These are phyloP conservation scores for Oryzias celebensis DNA, from an alignment of 2,113 vertebrate genomes.

Conservation along the genomic window DNA sequence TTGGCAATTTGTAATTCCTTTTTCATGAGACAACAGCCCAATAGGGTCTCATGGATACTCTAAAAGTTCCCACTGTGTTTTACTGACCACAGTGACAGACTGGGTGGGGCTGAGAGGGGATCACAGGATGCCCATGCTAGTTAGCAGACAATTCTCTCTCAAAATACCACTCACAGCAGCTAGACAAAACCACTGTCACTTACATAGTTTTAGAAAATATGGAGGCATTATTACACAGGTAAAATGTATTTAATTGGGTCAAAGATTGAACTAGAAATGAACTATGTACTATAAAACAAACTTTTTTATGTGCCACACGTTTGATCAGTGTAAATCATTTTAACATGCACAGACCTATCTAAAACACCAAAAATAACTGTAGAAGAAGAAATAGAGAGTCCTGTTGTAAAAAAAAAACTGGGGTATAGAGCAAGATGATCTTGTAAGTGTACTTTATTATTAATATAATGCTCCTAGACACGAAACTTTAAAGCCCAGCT, in stretches of 20 bases:
- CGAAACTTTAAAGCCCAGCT: no score
- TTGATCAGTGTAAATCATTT: no score
- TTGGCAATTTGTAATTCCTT: constrained; percentile 99
- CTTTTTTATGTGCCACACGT: no score
- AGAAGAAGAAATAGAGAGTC: no score
- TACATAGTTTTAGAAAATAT: neutral
- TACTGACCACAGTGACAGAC: constrained; percentile 22
- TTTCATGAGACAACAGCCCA: constrained; percentile 92
- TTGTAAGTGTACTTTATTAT: no score
- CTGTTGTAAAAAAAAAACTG: no score
- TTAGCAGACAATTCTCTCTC: constrained; percentile 50
- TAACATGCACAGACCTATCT: no score
- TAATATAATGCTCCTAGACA: no score
- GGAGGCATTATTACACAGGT: neutral
- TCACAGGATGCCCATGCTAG: constrained; percentile 49
- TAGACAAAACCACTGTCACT: constrained; percentile 15
- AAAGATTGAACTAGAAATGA: no score
- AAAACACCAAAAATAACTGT: no score
- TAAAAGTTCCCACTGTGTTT: constrained; percentile 84
- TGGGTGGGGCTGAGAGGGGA: constrained; percentile 47
- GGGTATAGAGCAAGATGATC: no score
- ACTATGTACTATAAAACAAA: no score
- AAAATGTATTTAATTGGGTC: neutral
- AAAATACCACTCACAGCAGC: constrained; percentile 14
- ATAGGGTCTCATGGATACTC: constrained; percentile 93